phyloP scores from a whole-genome alignment of 1,140 invertebrate species.

The Pinna nobilis region DNA sequence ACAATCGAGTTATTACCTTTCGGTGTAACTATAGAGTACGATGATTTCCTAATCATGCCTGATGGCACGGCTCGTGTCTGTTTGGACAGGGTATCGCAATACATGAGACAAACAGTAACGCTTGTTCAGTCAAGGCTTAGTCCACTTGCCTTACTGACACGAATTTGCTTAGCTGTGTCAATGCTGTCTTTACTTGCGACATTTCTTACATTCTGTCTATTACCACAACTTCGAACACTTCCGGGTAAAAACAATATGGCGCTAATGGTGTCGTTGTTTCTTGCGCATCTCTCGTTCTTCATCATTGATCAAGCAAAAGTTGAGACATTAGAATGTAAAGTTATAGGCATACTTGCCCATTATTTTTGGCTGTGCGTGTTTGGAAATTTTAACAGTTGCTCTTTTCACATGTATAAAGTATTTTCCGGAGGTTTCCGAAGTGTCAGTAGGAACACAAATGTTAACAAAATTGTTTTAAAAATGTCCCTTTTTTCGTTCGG shows the following conservation, averaged over 20 bases:
- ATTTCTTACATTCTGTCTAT: slow-evolving; percentile 43
- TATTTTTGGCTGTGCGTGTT: slow-evolving; percentile 94
- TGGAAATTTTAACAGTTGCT: slow-evolving; percentile 96
- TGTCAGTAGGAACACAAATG: background rate
- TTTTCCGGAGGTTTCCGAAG: slow-evolving; percentile 47
- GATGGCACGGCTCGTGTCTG: no score
- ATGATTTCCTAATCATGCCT: no score
- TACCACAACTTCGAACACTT: slow-evolving; percentile 43
- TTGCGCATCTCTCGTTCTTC: slow-evolving; percentile 41
- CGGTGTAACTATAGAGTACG: no score
- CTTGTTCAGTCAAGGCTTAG: no score
- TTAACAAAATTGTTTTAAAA: background rate
- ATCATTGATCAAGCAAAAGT: background rate
- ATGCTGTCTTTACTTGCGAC: slow-evolving; percentile 41
- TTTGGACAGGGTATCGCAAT: no score
- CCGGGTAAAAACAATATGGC: slow-evolving; percentile 55
- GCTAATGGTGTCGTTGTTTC: slow-evolving; percentile 41
- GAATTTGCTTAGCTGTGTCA: slow-evolving; percentile 27
- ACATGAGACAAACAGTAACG: no score
- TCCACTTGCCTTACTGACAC: no score
- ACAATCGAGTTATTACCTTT: no score
- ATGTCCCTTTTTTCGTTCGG: background rate
- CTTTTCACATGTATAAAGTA: slow-evolving; percentile 77
- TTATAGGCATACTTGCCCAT: slow-evolving; percentile 86
- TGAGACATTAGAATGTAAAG: slow-evolving; percentile 60